Evolutionary conservation across 2,888 invertebrate species (phyloP), one percentile per base, ranked within the genome.

Genomic region (Pammene aurita): DNA sequence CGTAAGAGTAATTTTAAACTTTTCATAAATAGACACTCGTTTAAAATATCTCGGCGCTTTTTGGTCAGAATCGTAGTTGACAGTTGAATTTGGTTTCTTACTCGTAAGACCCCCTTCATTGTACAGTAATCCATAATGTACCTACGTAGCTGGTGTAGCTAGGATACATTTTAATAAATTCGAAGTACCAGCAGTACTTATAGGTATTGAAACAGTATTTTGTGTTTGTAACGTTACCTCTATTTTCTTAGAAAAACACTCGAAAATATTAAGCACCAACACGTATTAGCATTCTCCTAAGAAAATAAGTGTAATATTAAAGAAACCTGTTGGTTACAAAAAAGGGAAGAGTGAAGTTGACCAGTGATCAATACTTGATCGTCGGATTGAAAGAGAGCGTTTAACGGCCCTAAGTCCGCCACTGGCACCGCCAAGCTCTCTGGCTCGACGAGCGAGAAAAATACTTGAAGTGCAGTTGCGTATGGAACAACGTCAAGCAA

Each of bases 141-240:
- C 34, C 26, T 66, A 56, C 69, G 65, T 91, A 92, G 92, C 87
- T 75, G 87, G 87, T 88, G 87, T 92, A 92, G 92, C 89, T 92
- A 92, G 92, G 92, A 83, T 90, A 84, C 86, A 89, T 90, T 90
- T 86, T 85, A 92, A 90, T 89, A 84, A 90, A 90, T 89, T 88
- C 80, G 84, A 85, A 86, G 82, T 85, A 86, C 74, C 81, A 79
- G 81, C 86, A 79, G 75, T 78, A 80, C 56, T 56, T 35, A 42
- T 52, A 50, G 85, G 83, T 82, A 80, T 84, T 83, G 79, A 78
- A 84, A 77, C 84, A 83, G 83, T 86, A 83, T 83, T 84, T 84
- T 86, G 76, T 77, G 85, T 87, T 87, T 80, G 78, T 83, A 83
- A 80, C 81, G 78, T 78, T 83, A 75, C 71, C 72, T 75, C 79